Base-by-base conservation (phyloP, 2,888 invertebrate species). In the Caenorhabditis sp. region DNA sequence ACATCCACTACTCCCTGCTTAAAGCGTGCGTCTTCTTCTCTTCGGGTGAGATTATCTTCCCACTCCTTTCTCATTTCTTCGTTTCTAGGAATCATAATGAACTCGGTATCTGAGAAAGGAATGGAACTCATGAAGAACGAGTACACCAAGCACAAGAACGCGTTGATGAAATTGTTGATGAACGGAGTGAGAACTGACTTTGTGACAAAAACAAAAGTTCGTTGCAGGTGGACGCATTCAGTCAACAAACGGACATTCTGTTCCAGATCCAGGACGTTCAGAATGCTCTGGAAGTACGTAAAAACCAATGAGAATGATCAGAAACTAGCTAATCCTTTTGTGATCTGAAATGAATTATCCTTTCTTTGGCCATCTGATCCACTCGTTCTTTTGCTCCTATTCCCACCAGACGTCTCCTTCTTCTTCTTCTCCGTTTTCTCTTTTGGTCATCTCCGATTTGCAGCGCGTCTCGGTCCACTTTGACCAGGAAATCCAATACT, bases 11-110 rank as follows among this genome's bases (percentile, higher is more conserved):
- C 43, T 55, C 63, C 11, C 70, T 81, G 26, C 71, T 81, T 20
- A 81, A 81, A 63, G 79, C 79, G 0, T 74, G 66, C 37, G 68
- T 81, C n/a, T 73, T 81, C 56, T 78, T 74, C 41, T 75, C 72
- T 27, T 46, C 72, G 68, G 79, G 81, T 81, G 22, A 15, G 2
- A 15, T 6, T 17, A 15, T 32, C n/a, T n/a, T 30, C 22, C 15
- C 20, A 7, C 4, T 9, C 7, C 20, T 26, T 30, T 43, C 30
- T 32, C 26, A 22, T 17, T 32, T 24, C 7, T 41, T 55, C 26
- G 26, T 39, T 55, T 55, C 9, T 48, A 74, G 74, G 74, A 20
- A 55, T 66, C 5, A 45, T 46, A 20, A 22, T 50, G 2, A 32
- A 50, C 9, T 61, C 59, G 9, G 41, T 74, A 11, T 55, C 65